A percentile compares a stretch with the other conserved stretches of the same genome.
These are phyloP conservation scores for Spheniscus mendiculus DNA, from an alignment of 2,113 vertebrate genomes.

Conservation along the genomic window DNA sequence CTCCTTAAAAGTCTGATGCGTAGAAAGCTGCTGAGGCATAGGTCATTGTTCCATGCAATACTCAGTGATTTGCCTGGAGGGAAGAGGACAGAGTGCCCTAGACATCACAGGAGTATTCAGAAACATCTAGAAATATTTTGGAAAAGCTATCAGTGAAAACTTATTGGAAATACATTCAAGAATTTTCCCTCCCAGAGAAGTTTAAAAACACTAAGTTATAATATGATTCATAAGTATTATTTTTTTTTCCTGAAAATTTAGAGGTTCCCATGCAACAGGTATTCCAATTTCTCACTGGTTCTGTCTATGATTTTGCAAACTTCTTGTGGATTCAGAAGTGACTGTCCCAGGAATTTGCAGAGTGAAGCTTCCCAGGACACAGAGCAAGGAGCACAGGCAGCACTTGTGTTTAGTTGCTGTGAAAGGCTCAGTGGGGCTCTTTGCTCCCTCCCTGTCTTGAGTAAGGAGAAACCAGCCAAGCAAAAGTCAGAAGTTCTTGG, in stretches of 20 bases:
- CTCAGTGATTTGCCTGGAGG: background rate
- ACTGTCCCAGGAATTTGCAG: background rate
- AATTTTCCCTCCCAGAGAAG: background rate
- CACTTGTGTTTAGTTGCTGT: background rate
- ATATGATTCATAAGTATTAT: background rate
- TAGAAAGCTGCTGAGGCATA: background rate
- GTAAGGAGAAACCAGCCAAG: conserved; percentile 16
- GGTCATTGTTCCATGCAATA: background rate
- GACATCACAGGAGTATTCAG: background rate
- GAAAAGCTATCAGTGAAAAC: background rate
- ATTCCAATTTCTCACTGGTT: background rate
- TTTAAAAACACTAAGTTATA: background rate
- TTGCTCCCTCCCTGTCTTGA: background rate
- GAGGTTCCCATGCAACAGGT: background rate
- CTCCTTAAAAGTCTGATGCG: background rate
- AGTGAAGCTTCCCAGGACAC: background rate
- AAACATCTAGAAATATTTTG: background rate
- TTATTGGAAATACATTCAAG: background rate
- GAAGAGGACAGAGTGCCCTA: background rate
- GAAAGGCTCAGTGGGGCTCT: background rate
- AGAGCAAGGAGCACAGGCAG: background rate
- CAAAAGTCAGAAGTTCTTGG: conserved; percentile 46
- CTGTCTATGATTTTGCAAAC: background rate
- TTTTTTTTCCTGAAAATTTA: background rate
- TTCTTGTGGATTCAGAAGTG: background rate